A percentile compares a stretch with the other conserved stretches of the same genome.
Conservation (phyloP, 2,888 invertebrate genomes). For the Listrodromus nycthemerus region DNA sequence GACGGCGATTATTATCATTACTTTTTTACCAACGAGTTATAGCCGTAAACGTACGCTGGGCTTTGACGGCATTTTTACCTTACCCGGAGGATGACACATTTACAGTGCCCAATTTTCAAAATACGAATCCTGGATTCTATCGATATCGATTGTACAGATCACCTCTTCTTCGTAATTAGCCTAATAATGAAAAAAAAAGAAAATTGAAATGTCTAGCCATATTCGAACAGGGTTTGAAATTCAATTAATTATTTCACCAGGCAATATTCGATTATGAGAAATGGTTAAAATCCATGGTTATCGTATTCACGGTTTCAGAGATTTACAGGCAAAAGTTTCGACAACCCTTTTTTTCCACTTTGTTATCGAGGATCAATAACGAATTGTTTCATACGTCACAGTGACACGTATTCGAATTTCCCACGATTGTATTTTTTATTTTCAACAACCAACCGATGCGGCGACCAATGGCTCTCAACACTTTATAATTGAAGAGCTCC, state of each 20-base stretch:
- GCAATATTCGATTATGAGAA: neutral
- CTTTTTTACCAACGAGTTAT: neutral
- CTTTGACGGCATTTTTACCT: neutral
- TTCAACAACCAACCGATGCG: conserved; percentile 40
- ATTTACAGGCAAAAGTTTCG: conserved; percentile 28
- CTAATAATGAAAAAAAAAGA: too few relatives aligned
- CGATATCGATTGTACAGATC: too few relatives aligned
- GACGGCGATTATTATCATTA: neutral
- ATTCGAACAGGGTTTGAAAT: neutral
- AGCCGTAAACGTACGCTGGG: neutral
- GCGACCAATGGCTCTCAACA: conserved; percentile 44
- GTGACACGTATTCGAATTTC: conserved; percentile 10
- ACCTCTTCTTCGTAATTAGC: too few relatives aligned
- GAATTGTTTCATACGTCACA: conserved; percentile 3
- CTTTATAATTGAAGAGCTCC: conserved; percentile 29
- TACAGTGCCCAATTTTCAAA: too few relatives aligned
- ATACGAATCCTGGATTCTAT: too few relatives aligned
- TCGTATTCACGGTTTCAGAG: neutral
- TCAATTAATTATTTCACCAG: neutral
- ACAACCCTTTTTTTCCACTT: conserved; percentile 10
- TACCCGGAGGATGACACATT: neutral
- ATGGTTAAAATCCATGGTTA: neutral
- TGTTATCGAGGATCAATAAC: conserved; percentile 12
- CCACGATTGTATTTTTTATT: conserved; percentile 47
- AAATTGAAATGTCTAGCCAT: too few relatives aligned